Percentiles rank a stretch among this genome's conserved stretches.
phyloP scores from a whole-genome alignment of 2,113 vertebrate genomes.

The Gila orcuttii region DNA sequence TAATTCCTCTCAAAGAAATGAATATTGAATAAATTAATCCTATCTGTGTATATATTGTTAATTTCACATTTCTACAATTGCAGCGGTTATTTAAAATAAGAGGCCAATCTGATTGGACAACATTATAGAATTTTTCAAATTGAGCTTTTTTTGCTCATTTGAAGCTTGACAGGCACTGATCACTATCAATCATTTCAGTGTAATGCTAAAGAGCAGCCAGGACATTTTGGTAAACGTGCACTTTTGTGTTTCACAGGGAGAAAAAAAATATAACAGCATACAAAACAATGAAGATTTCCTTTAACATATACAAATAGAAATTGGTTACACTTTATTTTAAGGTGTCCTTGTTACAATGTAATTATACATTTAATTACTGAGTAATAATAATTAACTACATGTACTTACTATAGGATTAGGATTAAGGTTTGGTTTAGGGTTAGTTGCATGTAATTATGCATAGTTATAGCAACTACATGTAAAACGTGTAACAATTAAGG shows the following conservation, averaged over 20 bases:
- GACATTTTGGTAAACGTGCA: background rate
- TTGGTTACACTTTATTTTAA: too few relatives aligned
- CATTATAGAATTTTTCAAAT: background rate
- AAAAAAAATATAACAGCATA: background rate
- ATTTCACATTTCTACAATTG: background rate
- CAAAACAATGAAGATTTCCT: too few relatives aligned
- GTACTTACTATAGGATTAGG: too few relatives aligned
- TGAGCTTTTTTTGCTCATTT: background rate
- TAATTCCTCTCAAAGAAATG: background rate
- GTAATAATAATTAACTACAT: too few relatives aligned
- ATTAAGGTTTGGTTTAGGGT: too few relatives aligned
- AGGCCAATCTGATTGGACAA: background rate
- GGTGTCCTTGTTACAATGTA: too few relatives aligned
- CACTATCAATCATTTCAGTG: background rate
- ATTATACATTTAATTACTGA: too few relatives aligned
- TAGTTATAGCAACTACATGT: too few relatives aligned
- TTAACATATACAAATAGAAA: too few relatives aligned
- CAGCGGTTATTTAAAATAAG: background rate
- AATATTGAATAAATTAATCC: slow-evolving; percentile 1
- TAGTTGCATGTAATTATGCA: too few relatives aligned
- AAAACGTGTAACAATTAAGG: too few relatives aligned
- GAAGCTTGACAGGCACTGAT: background rate
- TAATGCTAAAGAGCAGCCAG: background rate
- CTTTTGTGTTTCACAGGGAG: background rate
- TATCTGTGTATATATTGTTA: background rate